Evolutionary conservation across 2,113 vertebrate species (phyloP).

Genomic region (Oncorhynchus mykiss): DNA sequence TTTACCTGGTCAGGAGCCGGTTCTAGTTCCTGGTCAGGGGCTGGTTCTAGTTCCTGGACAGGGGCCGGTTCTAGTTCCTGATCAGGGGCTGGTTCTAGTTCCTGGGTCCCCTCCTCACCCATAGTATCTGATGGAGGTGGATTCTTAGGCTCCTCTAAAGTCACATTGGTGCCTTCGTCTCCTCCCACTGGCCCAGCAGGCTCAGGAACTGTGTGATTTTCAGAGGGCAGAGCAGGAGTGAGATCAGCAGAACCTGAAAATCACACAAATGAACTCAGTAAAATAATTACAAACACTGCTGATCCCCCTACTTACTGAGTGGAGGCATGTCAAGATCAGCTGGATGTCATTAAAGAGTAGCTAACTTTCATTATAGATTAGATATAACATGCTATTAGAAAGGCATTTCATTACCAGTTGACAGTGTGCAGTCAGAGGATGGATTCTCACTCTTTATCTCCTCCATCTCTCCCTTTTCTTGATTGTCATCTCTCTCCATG

Average conservation of each 20-base stretch:
- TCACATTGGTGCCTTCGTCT: not conserved
- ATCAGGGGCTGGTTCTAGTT: no score
- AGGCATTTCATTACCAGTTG: conserved; percentile 46
- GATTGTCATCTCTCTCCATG: conserved; percentile 63
- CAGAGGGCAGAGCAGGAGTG: conserved; percentile 15
- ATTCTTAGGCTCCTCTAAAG: conserved; percentile 24
- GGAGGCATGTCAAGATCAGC: not conserved
- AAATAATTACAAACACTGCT: not conserved
- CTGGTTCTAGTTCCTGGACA: no score
- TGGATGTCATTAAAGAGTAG: not conserved
- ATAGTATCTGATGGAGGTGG: conserved; percentile 14
- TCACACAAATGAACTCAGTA: not conserved
- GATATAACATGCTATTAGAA: not conserved
- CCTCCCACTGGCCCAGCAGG: conserved; percentile 29
- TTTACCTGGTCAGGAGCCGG: conserved; percentile 10
- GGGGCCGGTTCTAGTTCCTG: no score
- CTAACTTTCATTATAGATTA: not conserved
- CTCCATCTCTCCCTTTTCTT: conserved; percentile 54
- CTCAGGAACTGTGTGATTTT: conserved; percentile 61
- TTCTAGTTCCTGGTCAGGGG: no score
- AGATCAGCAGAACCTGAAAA: conserved; percentile 56
- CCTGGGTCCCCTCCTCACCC: conserved; percentile 18
- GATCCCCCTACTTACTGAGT: not conserved
- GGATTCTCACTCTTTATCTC: conserved; percentile 50
- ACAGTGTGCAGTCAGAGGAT: conserved; percentile 21